Evolutionary conservation across 1,140 invertebrate genomes (phyloP), one percentile per base, ranked within the genome.

Genomic region (Vollenhovia emeryi): DNA sequence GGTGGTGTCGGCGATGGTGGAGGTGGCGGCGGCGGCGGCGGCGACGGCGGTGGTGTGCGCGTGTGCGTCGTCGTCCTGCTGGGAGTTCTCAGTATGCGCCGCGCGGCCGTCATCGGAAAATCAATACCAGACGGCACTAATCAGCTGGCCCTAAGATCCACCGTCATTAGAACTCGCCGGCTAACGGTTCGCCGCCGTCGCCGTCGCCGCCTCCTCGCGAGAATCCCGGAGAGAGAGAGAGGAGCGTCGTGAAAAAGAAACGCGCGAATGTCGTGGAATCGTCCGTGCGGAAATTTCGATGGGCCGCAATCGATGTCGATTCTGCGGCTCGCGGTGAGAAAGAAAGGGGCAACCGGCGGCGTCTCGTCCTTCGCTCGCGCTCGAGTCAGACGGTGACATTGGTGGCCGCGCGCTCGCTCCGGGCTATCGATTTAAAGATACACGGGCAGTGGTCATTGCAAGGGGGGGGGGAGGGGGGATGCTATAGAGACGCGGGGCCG

Each of bases 81-180:
- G 64, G 66, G 86, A 87, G 86, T 90, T 90, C 88, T 87, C 83
- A 87, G 89, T 89, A 88, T 91, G 89, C 89, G 85, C 79, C 89
- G 93, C 91, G 92, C 91, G 90, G 89, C 86, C 92, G 91, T 94
- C 93, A 92, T 93, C 92, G 91, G 86, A 94, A 94, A 94, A 94
- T 94, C 94, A 94, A 94, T 94, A 94, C 92, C 91, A 93, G 92
- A 92, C 92, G 90, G 91, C 90, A 93, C 94, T 94, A 94, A 94
- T 94, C 94, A 94, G 93, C 93, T 94, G 94, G 93, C 87, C 43
- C 84, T 33, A 90, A 93, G 92, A 93, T 92, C 90, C 91, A 92
- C 89, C 91, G 91, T 89, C 87, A 89, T 92, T 89, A 89, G 84
- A 89, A 88, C 87, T 89, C 75, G 86, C 59, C 83, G 57, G 83